phyloP scores from a whole-genome alignment of 2,797 vertebrate species.

The Muscicapa comitata region DNA sequence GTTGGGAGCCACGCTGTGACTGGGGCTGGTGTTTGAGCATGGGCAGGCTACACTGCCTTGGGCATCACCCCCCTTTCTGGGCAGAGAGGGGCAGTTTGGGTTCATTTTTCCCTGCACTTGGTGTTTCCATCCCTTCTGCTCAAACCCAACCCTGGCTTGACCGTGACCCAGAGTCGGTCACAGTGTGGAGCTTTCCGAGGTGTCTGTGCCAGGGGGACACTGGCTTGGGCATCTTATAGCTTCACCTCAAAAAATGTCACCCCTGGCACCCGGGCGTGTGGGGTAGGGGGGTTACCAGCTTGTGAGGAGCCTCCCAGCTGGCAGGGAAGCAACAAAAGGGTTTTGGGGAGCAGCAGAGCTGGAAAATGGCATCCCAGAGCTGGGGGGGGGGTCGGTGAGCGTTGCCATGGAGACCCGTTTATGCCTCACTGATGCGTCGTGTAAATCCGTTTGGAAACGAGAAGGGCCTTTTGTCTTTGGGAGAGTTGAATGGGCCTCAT shows the following conservation, averaged over 20 bases:
- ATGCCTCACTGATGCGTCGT: conserved; percentile 89
- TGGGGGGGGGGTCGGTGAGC: conserved; percentile 43
- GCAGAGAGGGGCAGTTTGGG: not conserved
- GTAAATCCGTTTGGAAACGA: conserved; percentile 91
- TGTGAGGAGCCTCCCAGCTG: not conserved
- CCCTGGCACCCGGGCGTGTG: accelerated
- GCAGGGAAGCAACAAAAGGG: not conserved
- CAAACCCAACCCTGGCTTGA: not conserved
- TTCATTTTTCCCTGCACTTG: not conserved
- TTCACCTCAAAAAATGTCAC: not conserved
- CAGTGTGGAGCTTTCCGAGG: accelerated
- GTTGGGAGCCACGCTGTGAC: accelerated
- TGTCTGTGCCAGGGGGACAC: accelerated
- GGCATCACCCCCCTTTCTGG: not conserved
- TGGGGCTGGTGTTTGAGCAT: not conserved
- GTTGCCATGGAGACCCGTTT: conserved; percentile 88
- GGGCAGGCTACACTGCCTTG: accelerated
- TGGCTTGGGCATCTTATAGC: not conserved
- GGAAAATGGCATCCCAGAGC: conserved; percentile 19
- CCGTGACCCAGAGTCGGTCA: accelerated
- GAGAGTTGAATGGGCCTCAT: conserved; percentile 70
- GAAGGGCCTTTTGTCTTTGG: conserved; percentile 88
- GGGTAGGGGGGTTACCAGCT: not conserved
- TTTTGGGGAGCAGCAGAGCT: not conserved
- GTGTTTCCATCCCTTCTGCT: not conserved